Base-by-base conservation (phyloP, 2,888 invertebrate species). In the Elmis aenea region DNA sequence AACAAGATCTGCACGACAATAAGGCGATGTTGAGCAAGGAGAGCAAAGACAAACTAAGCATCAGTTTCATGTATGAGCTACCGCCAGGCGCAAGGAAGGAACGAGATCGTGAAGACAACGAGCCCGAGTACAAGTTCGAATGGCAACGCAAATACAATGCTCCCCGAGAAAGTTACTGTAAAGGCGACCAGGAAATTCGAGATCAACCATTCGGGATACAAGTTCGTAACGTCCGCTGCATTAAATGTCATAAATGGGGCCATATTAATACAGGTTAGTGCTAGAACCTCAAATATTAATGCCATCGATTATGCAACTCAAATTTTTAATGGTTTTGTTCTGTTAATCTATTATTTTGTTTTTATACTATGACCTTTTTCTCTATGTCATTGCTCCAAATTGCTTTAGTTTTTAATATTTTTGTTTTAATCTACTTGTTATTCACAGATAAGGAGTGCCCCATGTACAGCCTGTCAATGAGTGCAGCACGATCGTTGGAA, bases 81-180 rank as follows among this genome's bases (percentile, higher is more conserved):
- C 99, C 99, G 16, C 96, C 97, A 11, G 97, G 97, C 26, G 88
- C 92, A 1, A 90, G 91, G 51, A 90, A 92, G 58, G 91, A 91
- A 64, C 74, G 89, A 31, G 90, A 92, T 66, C 82, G 87, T 45
- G 91, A 92, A 63, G 89, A 91, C 55, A 88, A 91, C 62, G 95
- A 95, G 62, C 91, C 91, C 1, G 96, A 97, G 57, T 96, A 90
- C 59, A 99, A 97, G 69, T 99, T 99, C 72, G 99, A 99, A 64
- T 99, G 99, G 99, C 99, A 99, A 68, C 76, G 99, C 26, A 97
- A 97, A 66, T 99, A 93, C 59, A 97, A 97, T 72, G 99, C 99
- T 3, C 99, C 99, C 0, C 76, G 99, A 66, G 99, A 99, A 70
- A 93, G 93, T 56, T 97, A 94, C 65, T 95, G 96, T 57, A 96